These are phyloP conservation scores for Dryas iulia DNA, from an alignment of 1,140 invertebrate species.

Conservation along the genomic window DNA sequence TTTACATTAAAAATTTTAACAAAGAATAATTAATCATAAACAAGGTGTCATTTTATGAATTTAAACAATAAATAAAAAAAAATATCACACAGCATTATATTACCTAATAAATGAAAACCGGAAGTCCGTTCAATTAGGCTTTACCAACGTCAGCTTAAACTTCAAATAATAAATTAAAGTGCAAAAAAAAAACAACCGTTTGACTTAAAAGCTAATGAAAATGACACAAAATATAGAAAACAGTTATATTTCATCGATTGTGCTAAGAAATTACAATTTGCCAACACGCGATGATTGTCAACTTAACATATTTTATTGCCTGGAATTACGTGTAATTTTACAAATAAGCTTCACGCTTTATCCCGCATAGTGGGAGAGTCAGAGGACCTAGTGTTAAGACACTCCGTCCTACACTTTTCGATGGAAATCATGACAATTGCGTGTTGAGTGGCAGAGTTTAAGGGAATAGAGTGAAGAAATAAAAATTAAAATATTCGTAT, in stretches of 20 bases:
- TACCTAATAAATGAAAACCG: neutral
- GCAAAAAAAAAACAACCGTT: neutral
- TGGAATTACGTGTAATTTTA: neutral
- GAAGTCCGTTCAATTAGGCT: neutral
- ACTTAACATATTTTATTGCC: neutral
- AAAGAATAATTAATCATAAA: too few relatives aligned
- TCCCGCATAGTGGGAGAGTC: too few relatives aligned
- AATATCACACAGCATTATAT: neutral
- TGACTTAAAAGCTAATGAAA: neutral
- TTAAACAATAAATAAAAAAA: neutral
- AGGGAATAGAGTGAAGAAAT: too few relatives aligned
- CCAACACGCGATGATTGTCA: neutral
- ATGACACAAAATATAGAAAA: neutral
- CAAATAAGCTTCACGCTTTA: too few relatives aligned
- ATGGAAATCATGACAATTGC: too few relatives aligned
- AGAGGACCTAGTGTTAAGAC: too few relatives aligned
- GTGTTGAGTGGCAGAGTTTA: too few relatives aligned
- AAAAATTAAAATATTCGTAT: too few relatives aligned
- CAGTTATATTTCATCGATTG: neutral
- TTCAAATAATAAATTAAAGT: neutral
- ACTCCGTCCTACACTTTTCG: too few relatives aligned
- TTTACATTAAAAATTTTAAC: too few relatives aligned
- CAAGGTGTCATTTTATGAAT: too few relatives aligned
- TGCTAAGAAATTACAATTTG: neutral
- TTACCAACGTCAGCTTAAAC: neutral